These are phyloP conservation scores for Misgurnus anguillicaudatus DNA, from an alignment of 2,113 vertebrate species.

Conservation along the genomic window DNA sequence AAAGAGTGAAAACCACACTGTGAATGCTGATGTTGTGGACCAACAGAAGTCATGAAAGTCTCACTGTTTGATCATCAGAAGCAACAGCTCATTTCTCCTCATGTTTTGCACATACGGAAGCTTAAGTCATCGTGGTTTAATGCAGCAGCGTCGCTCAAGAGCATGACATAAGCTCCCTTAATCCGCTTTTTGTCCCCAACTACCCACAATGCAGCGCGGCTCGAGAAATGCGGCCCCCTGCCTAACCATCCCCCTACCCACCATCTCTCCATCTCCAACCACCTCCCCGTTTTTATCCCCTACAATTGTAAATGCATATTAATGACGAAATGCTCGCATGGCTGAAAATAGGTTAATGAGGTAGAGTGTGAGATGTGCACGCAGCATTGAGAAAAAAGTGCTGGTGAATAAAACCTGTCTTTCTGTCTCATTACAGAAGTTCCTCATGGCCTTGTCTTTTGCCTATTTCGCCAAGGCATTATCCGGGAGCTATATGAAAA, in stretches of 20 bases:
- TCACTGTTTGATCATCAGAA: not conserved
- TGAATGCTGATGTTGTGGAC: constrained; percentile 18
- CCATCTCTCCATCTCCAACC: not conserved
- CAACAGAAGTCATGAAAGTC: constrained; percentile 9
- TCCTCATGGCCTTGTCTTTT: constrained; percentile 87
- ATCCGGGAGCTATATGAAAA: constrained; percentile 92
- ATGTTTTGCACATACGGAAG: constrained; percentile 16
- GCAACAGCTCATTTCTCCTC: not conserved
- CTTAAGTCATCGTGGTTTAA: constrained; percentile 22
- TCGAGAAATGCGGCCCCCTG: not conserved
- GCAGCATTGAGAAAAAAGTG: constrained; percentile 3
- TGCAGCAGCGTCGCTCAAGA: constrained; percentile 25
- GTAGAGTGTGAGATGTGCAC: not conserved
- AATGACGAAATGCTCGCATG: constrained; percentile 30
- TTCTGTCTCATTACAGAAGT: constrained; percentile 75
- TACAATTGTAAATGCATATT: constrained; percentile 44
- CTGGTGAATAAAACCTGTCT: constrained; percentile 4
- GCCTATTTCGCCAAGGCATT: constrained; percentile 92
- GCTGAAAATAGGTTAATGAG: constrained; percentile 41
- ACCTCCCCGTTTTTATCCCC: constrained; percentile 2
- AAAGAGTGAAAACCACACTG: not conserved
- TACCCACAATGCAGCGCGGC: constrained; percentile 37
- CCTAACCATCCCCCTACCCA: not conserved
- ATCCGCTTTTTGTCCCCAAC: constrained; percentile 63
- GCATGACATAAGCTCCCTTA: constrained; percentile 57